Conservation (phyloP, 2,797 vertebrate genomes). For the Cephalopachus bancanus region DNA sequence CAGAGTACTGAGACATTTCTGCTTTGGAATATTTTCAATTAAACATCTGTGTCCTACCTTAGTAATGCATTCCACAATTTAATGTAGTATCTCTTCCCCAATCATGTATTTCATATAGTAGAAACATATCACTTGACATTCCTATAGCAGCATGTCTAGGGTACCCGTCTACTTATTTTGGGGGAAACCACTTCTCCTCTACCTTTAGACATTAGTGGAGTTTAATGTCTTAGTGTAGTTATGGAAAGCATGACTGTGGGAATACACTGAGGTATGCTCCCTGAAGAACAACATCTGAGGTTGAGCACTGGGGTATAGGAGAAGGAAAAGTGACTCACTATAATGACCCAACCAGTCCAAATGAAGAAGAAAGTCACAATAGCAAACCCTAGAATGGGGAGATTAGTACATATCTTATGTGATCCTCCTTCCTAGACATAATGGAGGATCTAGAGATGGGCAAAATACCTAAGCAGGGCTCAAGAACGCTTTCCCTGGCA, state of each 20-base stretch:
- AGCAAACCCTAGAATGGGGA: not conserved
- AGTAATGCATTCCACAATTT: constrained; percentile 54
- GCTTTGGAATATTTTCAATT: constrained; percentile 32
- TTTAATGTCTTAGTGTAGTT: not conserved
- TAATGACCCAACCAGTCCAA: not conserved
- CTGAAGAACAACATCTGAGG: not conserved
- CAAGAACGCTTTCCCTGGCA: not conserved
- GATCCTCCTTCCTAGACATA: not conserved
- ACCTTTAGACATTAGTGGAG: not conserved
- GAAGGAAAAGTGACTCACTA: not conserved
- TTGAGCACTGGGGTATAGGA: not conserved
- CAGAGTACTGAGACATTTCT: not conserved
- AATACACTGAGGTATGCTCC: not conserved
- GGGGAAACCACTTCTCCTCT: not conserved
- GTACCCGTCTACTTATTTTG: not conserved
- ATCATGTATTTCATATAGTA: constrained; percentile 37
- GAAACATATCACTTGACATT: constrained; percentile 7
- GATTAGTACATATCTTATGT: not conserved
- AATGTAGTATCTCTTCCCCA: constrained; percentile 8
- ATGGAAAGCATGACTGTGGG: not conserved
- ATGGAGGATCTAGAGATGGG: not conserved
- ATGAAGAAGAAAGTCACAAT: not conserved
- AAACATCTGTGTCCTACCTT: not conserved
- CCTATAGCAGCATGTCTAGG: not conserved
- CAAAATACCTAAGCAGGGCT: constrained; percentile 6